Evolutionary conservation across 2,797 vertebrate genomes (phyloP).

Genomic region (Hippocampus kuda): DNA sequence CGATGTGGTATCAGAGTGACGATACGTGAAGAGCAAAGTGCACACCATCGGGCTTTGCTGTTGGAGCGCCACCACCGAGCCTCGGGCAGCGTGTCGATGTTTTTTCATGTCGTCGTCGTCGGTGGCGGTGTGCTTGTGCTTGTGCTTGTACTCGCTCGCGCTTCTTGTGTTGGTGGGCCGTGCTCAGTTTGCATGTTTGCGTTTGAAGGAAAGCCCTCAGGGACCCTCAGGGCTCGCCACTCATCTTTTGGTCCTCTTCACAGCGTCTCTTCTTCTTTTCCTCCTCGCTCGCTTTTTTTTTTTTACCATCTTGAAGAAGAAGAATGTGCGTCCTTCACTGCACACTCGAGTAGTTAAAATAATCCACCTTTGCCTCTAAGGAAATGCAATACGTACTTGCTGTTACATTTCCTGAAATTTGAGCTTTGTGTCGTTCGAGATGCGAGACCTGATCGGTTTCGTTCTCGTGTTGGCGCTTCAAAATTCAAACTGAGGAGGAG

Average conservation of each 20-base stretch:
- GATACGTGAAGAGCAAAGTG: too few relatives aligned
- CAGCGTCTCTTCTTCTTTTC: conserved; percentile 3
- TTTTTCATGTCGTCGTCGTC: conserved; percentile 1
- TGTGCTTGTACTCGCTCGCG: background rate
- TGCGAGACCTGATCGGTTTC: too few relatives aligned
- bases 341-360: background rate
- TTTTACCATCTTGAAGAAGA: conserved; percentile 48
- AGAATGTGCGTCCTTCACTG: conserved; percentile 18
- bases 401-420: too few relatives aligned
- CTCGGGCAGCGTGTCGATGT: conserved; percentile 25
- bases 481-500: too few relatives aligned
- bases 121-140: too few relatives aligned
- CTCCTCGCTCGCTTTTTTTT: conserved; percentile 23
- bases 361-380: background rate
- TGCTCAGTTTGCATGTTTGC: conserved; percentile 26
- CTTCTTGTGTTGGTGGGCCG: background rate
- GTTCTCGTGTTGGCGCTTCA: too few relatives aligned
- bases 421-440: too few relatives aligned
- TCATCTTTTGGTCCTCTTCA: conserved; percentile 6
- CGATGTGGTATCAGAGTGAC: too few relatives aligned
- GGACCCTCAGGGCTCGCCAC: background rate
- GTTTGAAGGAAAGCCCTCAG: background rate
- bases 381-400: background rate
- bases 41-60: too few relatives aligned
- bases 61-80: conserved; percentile 21